Evolutionary conservation across 2,888 invertebrate species (phyloP).

Genomic region (Amblyjoppa proteus): DNA sequence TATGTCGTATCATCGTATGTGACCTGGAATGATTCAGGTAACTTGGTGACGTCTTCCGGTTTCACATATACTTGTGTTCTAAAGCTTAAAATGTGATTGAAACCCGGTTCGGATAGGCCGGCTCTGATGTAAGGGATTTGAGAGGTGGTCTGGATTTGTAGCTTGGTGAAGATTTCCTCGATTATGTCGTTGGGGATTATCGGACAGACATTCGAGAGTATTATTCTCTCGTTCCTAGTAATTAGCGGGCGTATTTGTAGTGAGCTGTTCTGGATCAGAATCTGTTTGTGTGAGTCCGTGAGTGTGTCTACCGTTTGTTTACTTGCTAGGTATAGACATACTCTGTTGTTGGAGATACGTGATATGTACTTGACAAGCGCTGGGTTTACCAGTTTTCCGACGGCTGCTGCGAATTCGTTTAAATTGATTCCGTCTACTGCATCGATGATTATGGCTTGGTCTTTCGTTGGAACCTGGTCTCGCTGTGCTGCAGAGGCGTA

Average conservation of each 20-base stretch:
- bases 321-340: slow-evolving; percentile 54
- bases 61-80: slow-evolving; percentile 63
- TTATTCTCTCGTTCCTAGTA: slow-evolving; percentile 52
- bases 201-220: slow-evolving; percentile 67
- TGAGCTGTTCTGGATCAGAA: slow-evolving; percentile 20
- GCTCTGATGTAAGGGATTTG: slow-evolving; percentile 59
- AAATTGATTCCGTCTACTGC: slow-evolving; percentile 32
- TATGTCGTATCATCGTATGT: slow-evolving; percentile 30
- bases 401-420: slow-evolving; percentile 43
- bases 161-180: slow-evolving; percentile 49
- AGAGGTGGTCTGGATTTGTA: slow-evolving; percentile 54
- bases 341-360: slow-evolving; percentile 46
- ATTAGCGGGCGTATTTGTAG: slow-evolving; percentile 61
- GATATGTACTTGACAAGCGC: slow-evolving; percentile 43
- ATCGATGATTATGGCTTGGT: slow-evolving; percentile 49
- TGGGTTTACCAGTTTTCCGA: slow-evolving; percentile 36
- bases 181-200: slow-evolving; percentile 63
- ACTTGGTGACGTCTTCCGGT: slow-evolving; percentile 52
- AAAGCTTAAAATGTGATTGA: slow-evolving; percentile 66
- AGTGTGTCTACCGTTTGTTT: slow-evolving; percentile 39
- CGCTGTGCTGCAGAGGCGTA: slow-evolving; percentile 34
- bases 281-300: slow-evolving; percentile 30
- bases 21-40: slow-evolving; percentile 37
- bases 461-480: slow-evolving; percentile 31
- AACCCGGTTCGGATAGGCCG: slow-evolving; percentile 61